phyloP scores from a whole-genome alignment of 2,113 vertebrate species.

The Conger conger region DNA sequence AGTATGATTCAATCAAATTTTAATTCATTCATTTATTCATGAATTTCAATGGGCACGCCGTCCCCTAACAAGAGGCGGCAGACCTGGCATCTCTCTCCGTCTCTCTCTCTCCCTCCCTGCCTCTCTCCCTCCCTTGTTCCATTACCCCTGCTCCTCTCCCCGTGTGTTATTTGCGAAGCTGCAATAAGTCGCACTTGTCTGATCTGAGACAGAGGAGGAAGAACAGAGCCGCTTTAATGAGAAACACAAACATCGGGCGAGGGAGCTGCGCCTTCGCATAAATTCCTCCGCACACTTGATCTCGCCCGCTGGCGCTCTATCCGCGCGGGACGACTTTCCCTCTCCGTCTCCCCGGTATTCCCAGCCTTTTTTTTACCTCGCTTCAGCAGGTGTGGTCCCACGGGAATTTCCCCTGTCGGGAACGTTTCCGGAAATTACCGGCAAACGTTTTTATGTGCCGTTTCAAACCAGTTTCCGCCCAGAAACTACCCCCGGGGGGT shows the following conservation, averaged over 20 bases:
- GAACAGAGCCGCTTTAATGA: neutral
- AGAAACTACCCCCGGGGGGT: neutral
- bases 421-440: neutral
- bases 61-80: conserved; percentile 26
- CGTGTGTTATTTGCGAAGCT: conserved; percentile 35
- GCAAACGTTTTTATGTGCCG: neutral
- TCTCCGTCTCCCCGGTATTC: neutral
- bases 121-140: conserved; percentile 22
- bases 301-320: neutral
- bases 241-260: neutral
- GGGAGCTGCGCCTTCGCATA: neutral
- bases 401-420: neutral
- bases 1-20: conserved; percentile 35
- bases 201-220: neutral
- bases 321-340: neutral
- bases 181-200: conserved; percentile 8
- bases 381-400: neutral
- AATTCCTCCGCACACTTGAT: neutral
- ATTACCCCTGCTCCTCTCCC: conserved; percentile 36
- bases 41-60: conserved; percentile 17
- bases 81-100: conserved; percentile 19
- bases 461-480: neutral
- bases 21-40: conserved; percentile 53
- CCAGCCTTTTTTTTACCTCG: neutral
- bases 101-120: too few relatives aligned